phyloP scores from a whole-genome alignment of 2,888 invertebrate species.

The Pollenia amentaria region DNA sequence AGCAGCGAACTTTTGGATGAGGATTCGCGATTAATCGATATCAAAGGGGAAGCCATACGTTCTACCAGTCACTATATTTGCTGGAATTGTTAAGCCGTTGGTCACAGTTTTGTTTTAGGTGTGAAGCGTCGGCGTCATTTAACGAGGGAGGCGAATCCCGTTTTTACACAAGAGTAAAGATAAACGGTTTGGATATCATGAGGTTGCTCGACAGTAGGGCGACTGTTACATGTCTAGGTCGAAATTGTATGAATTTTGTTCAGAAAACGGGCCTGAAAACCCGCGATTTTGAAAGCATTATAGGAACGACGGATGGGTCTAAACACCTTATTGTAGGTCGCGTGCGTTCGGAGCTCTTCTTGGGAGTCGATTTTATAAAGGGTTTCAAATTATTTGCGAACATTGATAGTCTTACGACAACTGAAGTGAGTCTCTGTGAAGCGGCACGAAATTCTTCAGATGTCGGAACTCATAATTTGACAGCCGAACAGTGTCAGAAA shows the following conservation, averaged over 20 bases:
- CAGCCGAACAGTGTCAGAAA: too few species aligned
- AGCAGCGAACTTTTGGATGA: background rate
- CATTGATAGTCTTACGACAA: too few species aligned
- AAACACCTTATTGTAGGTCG: background rate
- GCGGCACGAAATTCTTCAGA: too few species aligned
- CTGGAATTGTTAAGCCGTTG: too few species aligned
- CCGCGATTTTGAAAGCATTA: background rate
- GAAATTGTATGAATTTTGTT: background rate
- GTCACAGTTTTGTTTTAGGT: slow-evolving; percentile 14
- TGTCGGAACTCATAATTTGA: too few species aligned
- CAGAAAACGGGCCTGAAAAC: background rate
- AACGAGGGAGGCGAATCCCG: background rate
- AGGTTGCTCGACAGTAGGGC: background rate
- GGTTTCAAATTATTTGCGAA: too few species aligned
- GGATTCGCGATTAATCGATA: background rate
- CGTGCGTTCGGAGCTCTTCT: too few species aligned
- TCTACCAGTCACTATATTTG: background rate
- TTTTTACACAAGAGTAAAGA: background rate
- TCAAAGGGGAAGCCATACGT: background rate
- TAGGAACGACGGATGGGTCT: background rate
- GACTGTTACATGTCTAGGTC: background rate
- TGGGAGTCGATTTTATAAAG: too few species aligned
- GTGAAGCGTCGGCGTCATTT: background rate
- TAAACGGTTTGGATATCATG: background rate
- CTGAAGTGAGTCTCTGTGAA: too few species aligned